Base-by-base conservation (phyloP, 2,888 invertebrate species). In the Flexamia atlantica region DNA sequence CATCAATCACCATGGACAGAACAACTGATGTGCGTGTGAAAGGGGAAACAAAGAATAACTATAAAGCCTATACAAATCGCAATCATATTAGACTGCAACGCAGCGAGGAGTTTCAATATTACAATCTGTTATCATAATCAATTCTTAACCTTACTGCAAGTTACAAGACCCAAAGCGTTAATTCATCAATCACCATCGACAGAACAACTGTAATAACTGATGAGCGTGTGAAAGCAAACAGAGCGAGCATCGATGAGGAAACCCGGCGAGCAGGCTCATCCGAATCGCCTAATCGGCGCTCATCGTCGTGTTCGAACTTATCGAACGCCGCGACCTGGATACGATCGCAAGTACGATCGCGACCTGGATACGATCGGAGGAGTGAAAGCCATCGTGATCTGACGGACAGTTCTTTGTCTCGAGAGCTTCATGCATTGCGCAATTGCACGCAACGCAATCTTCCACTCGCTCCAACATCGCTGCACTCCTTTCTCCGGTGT, bases 361-460 rank as follows among this genome's bases (percentile, higher is more conserved):
- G 64, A 68, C 68, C 68, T 68, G 68, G 68, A 68, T 32, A 68
- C 68, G 68, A 68, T 42, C 42, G 53, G n/a, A 50, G 76, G 53
- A 76, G 76, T 76, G 76, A 76, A 76, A 76, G 74, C 74, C 7
- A 20, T 23, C 50, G 20, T 12, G 50, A 76, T 76, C 76, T 76
- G 76, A 76, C 42, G 76, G 76, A 76, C 76, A 50, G 25, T 32
- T 76, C 76, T 76, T 76, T 76, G 76, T 76, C 76, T 76, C 53
- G 25, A 23, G 76, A 76, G 76, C 53, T 28, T 76, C 76, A 53
- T 50, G 40, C 76, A 46, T 76, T 76, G 53, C 53, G 76, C 32
- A 76, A 76, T 46, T 14, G 23, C 76, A 76, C 53, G 76, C 76
- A 76, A 76, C 32, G 28, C 68, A 68, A 36, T 32, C 68, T 68